phyloP scores from a whole-genome alignment of 2,797 vertebrate genomes.

The Cheirogaleus major region DNA sequence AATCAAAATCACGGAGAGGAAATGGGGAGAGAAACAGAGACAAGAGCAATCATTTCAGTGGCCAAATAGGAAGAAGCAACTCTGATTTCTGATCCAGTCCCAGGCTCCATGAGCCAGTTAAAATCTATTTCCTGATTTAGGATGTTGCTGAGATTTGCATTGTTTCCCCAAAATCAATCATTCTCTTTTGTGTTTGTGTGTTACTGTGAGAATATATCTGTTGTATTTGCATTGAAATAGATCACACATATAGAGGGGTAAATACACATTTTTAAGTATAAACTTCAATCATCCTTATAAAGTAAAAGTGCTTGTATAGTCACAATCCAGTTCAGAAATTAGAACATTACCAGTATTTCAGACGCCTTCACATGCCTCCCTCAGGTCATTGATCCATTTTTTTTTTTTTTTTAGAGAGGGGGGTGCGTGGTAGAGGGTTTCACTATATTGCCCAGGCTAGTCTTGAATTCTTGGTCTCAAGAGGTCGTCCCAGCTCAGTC shows the following conservation, averaged over 20 bases:
- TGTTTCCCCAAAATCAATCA: not conserved
- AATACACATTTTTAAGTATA: not conserved
- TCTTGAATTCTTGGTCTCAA: no score
- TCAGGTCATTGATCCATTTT: not conserved
- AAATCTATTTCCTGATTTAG: not conserved
- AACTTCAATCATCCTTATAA: not conserved
- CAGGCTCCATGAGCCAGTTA: not conserved
- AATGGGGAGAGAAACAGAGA: not conserved
- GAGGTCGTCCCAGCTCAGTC: not conserved
- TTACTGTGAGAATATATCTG: not conserved
- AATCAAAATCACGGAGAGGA: not conserved
- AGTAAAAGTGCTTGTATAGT: not conserved
- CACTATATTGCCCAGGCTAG: no score
- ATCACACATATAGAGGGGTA: not conserved
- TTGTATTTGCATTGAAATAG: not conserved
- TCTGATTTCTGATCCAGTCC: not conserved
- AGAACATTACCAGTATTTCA: not conserved
- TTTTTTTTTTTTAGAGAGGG: not conserved
- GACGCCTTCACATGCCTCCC: no score
- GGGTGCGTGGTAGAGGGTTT: no score
- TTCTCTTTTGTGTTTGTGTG: not conserved
- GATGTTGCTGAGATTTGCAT: not conserved
- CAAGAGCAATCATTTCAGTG: not conserved
- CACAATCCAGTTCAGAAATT: not conserved
- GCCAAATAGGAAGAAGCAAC: not conserved